Conservation (phyloP, 92 coral and sea anemone species). For the Palythoa grandiflora region DNA sequence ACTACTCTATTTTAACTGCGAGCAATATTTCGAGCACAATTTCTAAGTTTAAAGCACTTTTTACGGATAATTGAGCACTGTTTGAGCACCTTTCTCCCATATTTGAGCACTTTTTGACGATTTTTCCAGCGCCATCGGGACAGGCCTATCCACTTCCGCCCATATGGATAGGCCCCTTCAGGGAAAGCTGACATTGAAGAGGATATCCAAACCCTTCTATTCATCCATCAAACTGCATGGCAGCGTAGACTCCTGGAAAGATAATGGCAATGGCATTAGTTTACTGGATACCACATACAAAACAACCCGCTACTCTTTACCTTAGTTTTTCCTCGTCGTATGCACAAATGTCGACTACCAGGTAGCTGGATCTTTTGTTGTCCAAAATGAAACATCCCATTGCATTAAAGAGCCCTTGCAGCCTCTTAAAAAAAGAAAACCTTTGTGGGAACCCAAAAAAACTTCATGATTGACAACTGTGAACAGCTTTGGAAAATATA, state of each 20-base stretch:
- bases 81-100: not conserved
- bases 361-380: not conserved
- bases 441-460: slow-evolving; percentile 14
- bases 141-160: slow-evolving; percentile 15
- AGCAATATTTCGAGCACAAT: not conserved
- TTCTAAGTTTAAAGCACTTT: not conserved
- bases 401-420: slow-evolving; percentile 27
- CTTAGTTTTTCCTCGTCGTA: not conserved
- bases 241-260: not conserved
- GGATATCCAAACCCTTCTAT: not conserved
- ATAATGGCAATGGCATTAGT: not conserved
- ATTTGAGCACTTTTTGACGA: not conserved
- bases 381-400: slow-evolving; percentile 1
- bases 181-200: not conserved
- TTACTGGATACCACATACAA: not conserved
- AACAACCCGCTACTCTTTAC: not conserved
- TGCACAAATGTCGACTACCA: not conserved
- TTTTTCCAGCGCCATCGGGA: not conserved
- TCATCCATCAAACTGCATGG: not conserved
- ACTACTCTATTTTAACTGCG: not conserved
- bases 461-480: slow-evolving; percentile 34
- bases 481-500: slow-evolving; percentile 12
- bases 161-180: not conserved
- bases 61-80: not conserved
- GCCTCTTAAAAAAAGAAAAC: not conserved